Evolutionary conservation across 37 sponge, comb jelly and placozoan species (phyloP), one percentile per base, ranked within the genome.

Genomic region (Ephydatia muelleri): DNA sequence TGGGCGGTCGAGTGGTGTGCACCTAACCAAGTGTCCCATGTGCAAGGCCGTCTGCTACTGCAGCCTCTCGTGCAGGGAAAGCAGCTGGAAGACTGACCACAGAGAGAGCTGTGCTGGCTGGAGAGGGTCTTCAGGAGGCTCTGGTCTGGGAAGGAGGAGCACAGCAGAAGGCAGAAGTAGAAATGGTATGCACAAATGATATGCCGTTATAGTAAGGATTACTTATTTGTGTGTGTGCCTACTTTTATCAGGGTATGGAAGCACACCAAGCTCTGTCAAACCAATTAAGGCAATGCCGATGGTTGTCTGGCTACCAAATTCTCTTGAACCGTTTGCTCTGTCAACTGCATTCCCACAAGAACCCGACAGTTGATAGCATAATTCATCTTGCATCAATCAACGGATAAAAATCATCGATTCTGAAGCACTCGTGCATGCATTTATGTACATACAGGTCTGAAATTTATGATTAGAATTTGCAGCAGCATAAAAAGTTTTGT

Each of bases 1-100:
- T 77, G 93, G 93, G 14, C 70, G 90, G n/a, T 71, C 65, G 31
- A 16, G 40, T 27, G 87, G 87, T 32, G 90, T 92, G 25, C 81
- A 80, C 13, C 79, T 92, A 33, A 33, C 66, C 16, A 70, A 40
- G 80, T 95, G 95, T 80, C 38, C 81, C 11, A 73, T 82, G 6
- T 95, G 95, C 57, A 35, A 48, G 31, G 31, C 40, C 5, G 87
- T 89, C 9, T 73, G 70, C 65, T 95, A 85, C 79, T 95, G 95
- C 38, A 88, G 93, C 43, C 70, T 80, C 26, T 65, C 57, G 14
- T 95, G 95, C 66, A 77, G 73, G 76, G 67, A 49, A 31, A 80
- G 75, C 43, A 77, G 82, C 68, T 88, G 87, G 89, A 88, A 88
- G 72, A 87, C 80, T 26, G 84, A 90, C 11, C 95, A 94, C 72